phyloP scores from a whole-genome alignment of 2,113 vertebrate genomes.

The Nannobrachium achirus region DNA sequence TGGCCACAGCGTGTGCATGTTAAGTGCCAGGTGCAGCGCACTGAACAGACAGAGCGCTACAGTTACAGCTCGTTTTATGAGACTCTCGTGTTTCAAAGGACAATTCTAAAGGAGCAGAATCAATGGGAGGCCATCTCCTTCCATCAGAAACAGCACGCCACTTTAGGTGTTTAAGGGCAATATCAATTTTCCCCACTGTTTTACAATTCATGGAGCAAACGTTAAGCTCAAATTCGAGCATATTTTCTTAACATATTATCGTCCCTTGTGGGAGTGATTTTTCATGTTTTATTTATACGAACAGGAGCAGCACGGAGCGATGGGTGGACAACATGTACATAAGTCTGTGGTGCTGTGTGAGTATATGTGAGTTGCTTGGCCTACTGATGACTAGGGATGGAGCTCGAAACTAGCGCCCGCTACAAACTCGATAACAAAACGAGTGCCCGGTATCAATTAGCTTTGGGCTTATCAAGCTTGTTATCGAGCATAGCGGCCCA shows the following conservation, averaged over 20 bases:
- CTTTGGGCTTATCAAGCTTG: too few species aligned
- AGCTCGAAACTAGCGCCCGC: too few species aligned
- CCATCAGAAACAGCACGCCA: not conserved
- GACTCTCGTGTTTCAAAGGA: conserved; percentile 36
- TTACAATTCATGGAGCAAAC: not conserved
- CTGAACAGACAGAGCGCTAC: conserved; percentile 14
- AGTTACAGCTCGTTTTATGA: conserved; percentile 36
- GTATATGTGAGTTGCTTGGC: too few species aligned
- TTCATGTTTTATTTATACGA: too few species aligned
- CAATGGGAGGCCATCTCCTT: not conserved
- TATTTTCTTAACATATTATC: not conserved
- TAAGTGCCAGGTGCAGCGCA: conserved; percentile 43
- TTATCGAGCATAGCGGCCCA: too few species aligned
- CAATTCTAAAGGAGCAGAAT: conserved; percentile 6
- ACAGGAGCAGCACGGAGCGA: too few species aligned
- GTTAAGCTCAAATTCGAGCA: conserved; percentile 16
- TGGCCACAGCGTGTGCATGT: conserved; percentile 29
- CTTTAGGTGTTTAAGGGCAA: conserved; percentile 9
- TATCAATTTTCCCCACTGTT: conserved; percentile 23
- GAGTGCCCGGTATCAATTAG: too few species aligned
- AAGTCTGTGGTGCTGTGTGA: too few species aligned
- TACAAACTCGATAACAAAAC: too few species aligned
- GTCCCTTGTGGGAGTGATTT: conserved; percentile 3
- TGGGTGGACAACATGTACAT: too few species aligned
- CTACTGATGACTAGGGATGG: too few species aligned